These are phyloP conservation scores for Aegypius monachus DNA, from an alignment of 2,113 vertebrate species.

Conservation along the genomic window DNA sequence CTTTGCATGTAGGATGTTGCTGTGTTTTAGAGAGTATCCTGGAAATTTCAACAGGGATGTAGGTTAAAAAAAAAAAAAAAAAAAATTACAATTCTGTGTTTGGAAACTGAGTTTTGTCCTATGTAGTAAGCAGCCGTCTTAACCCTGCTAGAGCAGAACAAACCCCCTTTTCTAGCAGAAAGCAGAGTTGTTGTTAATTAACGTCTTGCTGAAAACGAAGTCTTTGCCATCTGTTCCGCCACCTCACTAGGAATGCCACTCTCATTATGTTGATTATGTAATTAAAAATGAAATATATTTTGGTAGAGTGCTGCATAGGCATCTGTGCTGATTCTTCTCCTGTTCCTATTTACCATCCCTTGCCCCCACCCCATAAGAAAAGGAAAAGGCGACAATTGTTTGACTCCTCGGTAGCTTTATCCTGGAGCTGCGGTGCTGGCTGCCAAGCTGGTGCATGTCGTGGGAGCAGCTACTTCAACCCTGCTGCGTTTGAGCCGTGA, in stretches of 20 bases:
- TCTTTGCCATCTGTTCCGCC: conserved; percentile 62
- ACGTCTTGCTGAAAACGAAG: conserved; percentile 26
- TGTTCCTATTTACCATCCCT: not conserved
- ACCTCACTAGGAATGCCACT: conserved; percentile 30
- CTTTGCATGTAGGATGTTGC: not conserved
- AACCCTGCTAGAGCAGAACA: not conserved
- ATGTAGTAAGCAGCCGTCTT: not conserved
- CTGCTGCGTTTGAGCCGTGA: not conserved
- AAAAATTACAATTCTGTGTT: not conserved
- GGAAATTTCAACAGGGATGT: not conserved
- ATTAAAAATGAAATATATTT: conserved; percentile 64
- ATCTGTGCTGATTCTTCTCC: conserved; percentile 19
- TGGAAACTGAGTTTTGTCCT: not conserved
- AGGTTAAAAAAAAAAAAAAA: not conserved
- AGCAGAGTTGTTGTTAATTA: conserved; percentile 36
- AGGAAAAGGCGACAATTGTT: not conserved
- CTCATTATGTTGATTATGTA: conserved; percentile 58
- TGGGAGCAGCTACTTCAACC: not conserved
- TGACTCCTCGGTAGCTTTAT: not conserved
- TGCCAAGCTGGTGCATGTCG: not conserved
- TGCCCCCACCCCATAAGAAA: not conserved
- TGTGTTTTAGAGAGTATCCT: not conserved
- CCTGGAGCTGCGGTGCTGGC: not conserved
- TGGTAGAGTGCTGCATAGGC: conserved; percentile 43
- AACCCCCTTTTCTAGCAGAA: not conserved